These are phyloP conservation scores for Mactra quadrangularis DNA, from an alignment of 1,140 invertebrate species.

Conservation along the genomic window DNA sequence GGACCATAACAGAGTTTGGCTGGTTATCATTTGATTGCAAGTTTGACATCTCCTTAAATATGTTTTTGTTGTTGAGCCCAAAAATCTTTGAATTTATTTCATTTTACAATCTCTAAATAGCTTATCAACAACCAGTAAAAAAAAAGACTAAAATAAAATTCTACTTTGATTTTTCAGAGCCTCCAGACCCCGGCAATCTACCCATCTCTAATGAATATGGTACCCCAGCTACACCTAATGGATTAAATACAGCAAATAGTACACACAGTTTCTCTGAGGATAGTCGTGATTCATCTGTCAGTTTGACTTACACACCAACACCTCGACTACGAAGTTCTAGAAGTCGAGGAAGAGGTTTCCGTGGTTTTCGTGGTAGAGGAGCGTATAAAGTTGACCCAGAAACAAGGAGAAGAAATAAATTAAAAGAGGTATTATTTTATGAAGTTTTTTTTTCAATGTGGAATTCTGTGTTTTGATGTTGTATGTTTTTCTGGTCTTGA, in stretches of 20 bases:
- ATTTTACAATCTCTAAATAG: no score
- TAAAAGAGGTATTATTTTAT: slow-evolving; percentile 84
- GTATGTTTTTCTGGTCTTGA: no score
- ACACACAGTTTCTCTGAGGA: slow-evolving; percentile 78
- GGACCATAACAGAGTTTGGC: no score
- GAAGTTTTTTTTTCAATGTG: no score
- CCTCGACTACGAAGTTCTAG: slow-evolving; percentile 35
- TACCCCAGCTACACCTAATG: slow-evolving; percentile 53
- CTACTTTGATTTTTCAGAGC: slow-evolving; percentile 35
- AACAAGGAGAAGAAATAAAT: slow-evolving; percentile 84
- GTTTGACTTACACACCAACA: slow-evolving; percentile 47
- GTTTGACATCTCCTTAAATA: no score
- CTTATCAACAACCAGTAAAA: no score
- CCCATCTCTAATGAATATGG: slow-evolving; percentile 12
- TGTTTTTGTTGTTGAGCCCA: no score
- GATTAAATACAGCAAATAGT: slow-evolving; percentile 63
- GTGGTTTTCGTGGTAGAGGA: slow-evolving; percentile 65
- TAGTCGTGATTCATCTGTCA: slow-evolving; percentile 76
- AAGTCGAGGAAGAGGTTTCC: slow-evolving; percentile 48
- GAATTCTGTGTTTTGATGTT: no score
- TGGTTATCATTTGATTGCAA: no score
- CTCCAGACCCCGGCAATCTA: slow-evolving; percentile 34
- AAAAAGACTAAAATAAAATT: no score
- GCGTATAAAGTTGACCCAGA: slow-evolving; percentile 69
- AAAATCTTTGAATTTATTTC: no score